These are phyloP conservation scores for Dicycla oo DNA, from an alignment of 2,888 invertebrate genomes.

Conservation along the genomic window DNA sequence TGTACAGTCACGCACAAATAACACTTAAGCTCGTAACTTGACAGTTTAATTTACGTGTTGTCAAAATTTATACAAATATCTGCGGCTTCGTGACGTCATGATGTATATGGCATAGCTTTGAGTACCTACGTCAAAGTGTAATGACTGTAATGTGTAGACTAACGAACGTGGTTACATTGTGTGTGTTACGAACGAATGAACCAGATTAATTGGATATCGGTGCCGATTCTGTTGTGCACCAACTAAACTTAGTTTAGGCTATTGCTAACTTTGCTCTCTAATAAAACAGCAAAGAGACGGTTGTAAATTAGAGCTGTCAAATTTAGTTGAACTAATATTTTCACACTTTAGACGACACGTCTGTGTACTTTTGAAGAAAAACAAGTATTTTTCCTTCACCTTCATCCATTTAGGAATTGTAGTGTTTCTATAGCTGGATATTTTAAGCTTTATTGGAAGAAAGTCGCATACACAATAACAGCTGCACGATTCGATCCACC, in stretches of 20 bases:
- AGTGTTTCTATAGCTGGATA: background rate
- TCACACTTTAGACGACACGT: no score
- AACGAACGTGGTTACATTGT: conserved; percentile 10
- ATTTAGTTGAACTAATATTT: no score
- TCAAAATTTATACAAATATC: conserved; percentile 75
- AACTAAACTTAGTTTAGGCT: no score
- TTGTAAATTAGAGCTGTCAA: no score
- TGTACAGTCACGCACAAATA: conserved; percentile 56
- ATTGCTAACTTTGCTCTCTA: no score
- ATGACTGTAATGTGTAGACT: conserved; percentile 4
- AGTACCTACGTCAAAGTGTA: conserved; percentile 18
- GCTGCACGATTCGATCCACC: no score
- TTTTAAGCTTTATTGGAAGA: background rate
- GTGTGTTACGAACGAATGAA: conserved; percentile 4
- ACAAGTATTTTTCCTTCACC: background rate
- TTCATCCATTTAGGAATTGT: background rate
- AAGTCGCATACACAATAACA: no score
- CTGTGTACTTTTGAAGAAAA: background rate
- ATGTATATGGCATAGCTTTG: conserved; percentile 39
- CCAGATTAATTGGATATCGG: conserved; percentile 8
- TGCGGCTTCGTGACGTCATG: conserved; percentile 58
- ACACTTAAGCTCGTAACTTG: conserved; percentile 62
- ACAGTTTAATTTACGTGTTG: conserved; percentile 75
- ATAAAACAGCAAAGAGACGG: no score
- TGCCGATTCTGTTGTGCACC: no score